Evolutionary conservation across 1,140 invertebrate species (phyloP).

Genomic region (Nebria ingens): DNA sequence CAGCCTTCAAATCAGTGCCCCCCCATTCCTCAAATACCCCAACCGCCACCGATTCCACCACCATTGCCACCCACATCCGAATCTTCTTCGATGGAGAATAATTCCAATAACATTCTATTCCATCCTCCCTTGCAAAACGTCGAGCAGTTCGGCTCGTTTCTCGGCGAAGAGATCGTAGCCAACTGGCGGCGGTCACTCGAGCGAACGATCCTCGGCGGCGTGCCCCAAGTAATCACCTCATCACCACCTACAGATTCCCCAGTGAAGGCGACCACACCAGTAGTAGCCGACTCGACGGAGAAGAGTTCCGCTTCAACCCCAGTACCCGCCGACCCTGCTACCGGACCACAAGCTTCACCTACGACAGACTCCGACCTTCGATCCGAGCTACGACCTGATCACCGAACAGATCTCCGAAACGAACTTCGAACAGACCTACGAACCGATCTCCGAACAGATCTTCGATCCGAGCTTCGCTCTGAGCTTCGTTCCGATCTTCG

Average conservation of each 20-base stretch:
- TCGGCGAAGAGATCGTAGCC: conserved; percentile 67
- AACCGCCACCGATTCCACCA: background rate
- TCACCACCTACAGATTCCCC: conserved; percentile 15
- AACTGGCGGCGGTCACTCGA: conserved; percentile 65
- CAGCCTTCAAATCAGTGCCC: background rate
- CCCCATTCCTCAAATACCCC: background rate
- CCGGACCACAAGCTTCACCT: conserved; percentile 23
- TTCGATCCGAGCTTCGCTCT: no score
- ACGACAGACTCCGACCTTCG: conserved; percentile 20
- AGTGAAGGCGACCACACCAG: conserved; percentile 36
- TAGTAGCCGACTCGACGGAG: conserved; percentile 28
- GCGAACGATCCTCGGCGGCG: conserved; percentile 41
- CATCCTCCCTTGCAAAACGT: conserved; percentile 54
- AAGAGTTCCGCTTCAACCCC: conserved; percentile 32
- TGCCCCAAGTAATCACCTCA: conserved; percentile 12
- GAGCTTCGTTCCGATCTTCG: no score
- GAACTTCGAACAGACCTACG: no score
- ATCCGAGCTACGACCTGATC: conserved; percentile 1
- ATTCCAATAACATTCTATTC: conserved; percentile 25
- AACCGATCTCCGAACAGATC: no score
- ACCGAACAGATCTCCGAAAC: background rate
- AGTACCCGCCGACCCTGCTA: conserved; percentile 22
- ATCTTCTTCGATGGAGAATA: background rate
- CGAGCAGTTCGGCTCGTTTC: conserved; percentile 56
- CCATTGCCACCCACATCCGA: conserved; percentile 18